Percentiles rank a stretch among this genome's conserved stretches.
These are phyloP conservation scores for Pavo muticus DNA, from an alignment of 2,113 vertebrate genomes.

Conservation along the genomic window DNA sequence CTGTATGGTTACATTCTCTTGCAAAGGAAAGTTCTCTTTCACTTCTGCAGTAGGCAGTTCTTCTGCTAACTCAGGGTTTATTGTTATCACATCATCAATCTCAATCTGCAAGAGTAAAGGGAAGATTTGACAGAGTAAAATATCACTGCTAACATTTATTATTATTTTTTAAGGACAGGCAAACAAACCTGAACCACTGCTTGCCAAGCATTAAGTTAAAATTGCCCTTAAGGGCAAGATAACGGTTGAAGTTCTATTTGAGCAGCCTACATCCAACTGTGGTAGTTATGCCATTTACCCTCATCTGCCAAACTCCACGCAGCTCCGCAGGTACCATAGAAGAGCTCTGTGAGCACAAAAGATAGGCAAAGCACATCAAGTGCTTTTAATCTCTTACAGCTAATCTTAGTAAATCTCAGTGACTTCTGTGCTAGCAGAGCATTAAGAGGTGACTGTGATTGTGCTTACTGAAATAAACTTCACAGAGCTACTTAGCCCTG, in stretches of 20 bases:
- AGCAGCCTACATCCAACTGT: not conserved
- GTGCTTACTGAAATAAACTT: constrained; percentile 10
- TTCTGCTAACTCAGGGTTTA: constrained; percentile 78
- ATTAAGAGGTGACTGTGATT: not conserved
- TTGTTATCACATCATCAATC: constrained; percentile 72
- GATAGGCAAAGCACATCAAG: constrained; percentile 7
- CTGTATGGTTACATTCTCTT: constrained; percentile 74
- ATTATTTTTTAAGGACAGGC: not conserved
- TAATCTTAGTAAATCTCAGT: constrained; percentile 72
- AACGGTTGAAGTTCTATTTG: not conserved
- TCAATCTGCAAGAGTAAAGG: constrained; percentile 75
- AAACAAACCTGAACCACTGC: not conserved
- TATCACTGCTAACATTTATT: not conserved
- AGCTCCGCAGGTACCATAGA: not conserved
- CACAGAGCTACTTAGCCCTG: constrained; percentile 9
- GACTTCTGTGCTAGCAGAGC: constrained; percentile 1
- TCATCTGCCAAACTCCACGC: not conserved
- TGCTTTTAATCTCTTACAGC: constrained; percentile 58
- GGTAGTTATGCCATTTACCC: not conserved
- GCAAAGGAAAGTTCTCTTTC: constrained; percentile 77
- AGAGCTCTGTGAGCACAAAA: not conserved
- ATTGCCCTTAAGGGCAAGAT: not conserved
- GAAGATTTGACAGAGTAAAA: not conserved
- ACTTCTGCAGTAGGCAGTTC: constrained; percentile 44
- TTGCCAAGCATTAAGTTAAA: not conserved